phyloP scores from a whole-genome alignment of 2,888 invertebrate genomes.

The Coenonympha arcania region DNA sequence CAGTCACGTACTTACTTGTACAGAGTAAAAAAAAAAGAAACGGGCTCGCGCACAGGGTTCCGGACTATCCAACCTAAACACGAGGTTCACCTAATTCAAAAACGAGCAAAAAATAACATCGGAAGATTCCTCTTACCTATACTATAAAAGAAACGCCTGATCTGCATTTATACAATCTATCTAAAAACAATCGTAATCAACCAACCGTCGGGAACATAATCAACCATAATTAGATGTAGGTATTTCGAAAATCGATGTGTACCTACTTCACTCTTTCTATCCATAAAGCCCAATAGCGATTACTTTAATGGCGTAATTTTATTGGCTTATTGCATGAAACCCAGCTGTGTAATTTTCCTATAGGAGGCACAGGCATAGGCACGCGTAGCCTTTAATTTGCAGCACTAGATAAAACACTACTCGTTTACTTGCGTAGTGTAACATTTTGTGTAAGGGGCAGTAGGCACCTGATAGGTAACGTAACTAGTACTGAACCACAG shows the following conservation, averaged over 20 bases:
- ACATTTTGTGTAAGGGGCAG: conserved; percentile 5
- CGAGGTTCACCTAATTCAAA: too few species aligned
- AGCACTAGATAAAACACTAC: conserved; percentile 14
- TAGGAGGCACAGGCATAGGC: conserved; percentile 6
- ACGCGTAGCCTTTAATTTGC: conserved; percentile 24
- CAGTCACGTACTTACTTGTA: too few species aligned
- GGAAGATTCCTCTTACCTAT: background rate
- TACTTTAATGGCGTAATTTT: conserved; percentile 38
- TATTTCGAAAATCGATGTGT: conserved; percentile 16
- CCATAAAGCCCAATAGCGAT: conserved; percentile 28
- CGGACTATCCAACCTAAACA: too few species aligned
- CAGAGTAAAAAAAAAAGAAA: too few species aligned
- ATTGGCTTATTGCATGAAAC: conserved; percentile 34
- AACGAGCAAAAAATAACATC: too few species aligned
- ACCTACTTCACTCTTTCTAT: background rate
- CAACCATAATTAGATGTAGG: conserved; percentile 20
- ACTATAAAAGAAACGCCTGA: background rate
- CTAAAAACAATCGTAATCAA: background rate
- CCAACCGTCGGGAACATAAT: background rate
- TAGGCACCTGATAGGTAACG: too few species aligned
- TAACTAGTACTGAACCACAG: too few species aligned
- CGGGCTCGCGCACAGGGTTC: too few species aligned
- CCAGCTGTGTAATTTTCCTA: conserved; percentile 34
- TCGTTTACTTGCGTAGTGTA: conserved; percentile 14
- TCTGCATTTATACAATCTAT: too few species aligned